These are phyloP conservation scores for Chaitophorus viminalis DNA, from an alignment of 2,888 invertebrate genomes.

Conservation along the genomic window DNA sequence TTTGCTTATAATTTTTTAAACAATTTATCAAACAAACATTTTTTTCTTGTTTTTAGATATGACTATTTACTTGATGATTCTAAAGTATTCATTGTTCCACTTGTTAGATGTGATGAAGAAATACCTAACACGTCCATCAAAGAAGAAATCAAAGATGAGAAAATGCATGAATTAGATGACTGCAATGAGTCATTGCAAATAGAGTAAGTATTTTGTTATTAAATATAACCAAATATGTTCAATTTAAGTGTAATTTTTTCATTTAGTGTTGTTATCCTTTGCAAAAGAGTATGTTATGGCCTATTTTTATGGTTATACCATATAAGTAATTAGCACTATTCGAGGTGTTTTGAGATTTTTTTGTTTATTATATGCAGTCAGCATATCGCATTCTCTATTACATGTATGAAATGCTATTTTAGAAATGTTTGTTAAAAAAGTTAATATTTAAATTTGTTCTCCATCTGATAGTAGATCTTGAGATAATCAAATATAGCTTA, in stretches of 20 bases:
- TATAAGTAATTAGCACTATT: neutral
- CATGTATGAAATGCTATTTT: too few relatives aligned
- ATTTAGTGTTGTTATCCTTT: neutral
- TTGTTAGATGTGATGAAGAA: neutral
- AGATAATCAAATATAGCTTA: too few relatives aligned
- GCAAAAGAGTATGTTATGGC: neutral
- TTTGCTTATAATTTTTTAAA: too few relatives aligned
- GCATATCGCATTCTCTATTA: too few relatives aligned
- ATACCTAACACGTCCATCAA: neutral
- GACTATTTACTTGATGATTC: neutral
- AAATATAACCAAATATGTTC: neutral
- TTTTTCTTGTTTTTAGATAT: neutral
- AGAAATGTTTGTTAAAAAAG: too few relatives aligned
- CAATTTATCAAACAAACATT: neutral
- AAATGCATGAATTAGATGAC: neutral
- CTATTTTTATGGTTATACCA: neutral
- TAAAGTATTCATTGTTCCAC: neutral
- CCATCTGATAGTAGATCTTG: too few relatives aligned
- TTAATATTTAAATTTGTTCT: too few relatives aligned
- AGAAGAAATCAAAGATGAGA: neutral
- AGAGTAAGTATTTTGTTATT: neutral
- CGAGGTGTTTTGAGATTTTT: too few relatives aligned
- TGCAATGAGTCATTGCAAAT: neutral
- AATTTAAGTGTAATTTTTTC: neutral
- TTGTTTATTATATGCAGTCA: too few relatives aligned